Conservation (phyloP, 2,797 vertebrate species). For the Carduelis carduelis region DNA sequence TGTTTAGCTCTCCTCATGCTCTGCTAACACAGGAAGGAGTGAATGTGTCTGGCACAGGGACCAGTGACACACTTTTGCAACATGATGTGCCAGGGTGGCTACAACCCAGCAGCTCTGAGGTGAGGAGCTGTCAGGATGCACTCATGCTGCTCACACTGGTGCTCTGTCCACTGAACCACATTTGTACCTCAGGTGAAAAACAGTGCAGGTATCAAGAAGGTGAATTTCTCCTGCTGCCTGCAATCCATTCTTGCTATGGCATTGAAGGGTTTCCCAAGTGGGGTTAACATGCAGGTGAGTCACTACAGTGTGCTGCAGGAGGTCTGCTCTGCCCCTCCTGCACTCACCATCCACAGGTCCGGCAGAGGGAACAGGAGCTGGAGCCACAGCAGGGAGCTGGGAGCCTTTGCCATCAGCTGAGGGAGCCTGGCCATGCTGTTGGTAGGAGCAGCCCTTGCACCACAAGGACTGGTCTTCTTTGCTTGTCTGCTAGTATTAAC, state of each 20-base stretch:
- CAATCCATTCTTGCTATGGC: background rate
- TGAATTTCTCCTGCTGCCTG: background rate
- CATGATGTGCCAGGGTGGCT: background rate
- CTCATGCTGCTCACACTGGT: rapidly evolving
- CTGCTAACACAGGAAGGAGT: background rate
- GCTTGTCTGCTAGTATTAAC: slow-evolving; percentile 12
- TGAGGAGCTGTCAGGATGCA: rapidly evolving
- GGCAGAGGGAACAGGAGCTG: background rate
- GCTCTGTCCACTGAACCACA: background rate
- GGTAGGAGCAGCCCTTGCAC: background rate
- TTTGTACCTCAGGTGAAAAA: background rate
- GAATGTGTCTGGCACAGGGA: background rate
- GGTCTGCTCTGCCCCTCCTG: background rate
- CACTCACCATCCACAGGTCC: background rate
- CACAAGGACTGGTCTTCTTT: background rate
- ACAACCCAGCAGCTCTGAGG: background rate
- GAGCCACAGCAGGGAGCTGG: background rate
- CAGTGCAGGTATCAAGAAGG: background rate
- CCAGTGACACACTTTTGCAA: background rate
- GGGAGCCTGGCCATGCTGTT: background rate
- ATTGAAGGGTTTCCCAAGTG: background rate
- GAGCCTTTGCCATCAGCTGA: background rate
- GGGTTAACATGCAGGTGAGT: background rate
- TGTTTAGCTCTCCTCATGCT: background rate
- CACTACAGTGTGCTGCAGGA: background rate